These are phyloP conservation scores for Okamejei kenojei DNA, from an alignment of 2,797 vertebrate genomes.

Conservation along the genomic window DNA sequence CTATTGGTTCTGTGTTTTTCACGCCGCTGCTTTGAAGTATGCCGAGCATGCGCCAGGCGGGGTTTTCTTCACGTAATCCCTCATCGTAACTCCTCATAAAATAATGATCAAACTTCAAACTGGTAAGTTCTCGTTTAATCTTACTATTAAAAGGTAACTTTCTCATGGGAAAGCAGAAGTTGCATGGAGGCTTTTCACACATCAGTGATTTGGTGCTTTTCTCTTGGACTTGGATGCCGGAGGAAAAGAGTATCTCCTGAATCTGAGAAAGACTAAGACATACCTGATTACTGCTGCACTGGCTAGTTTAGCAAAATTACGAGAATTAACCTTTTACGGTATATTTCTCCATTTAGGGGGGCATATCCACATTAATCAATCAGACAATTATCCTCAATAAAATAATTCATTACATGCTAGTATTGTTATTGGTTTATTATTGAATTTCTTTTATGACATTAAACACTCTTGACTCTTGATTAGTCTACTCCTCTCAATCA, in stretches of 20 bases:
- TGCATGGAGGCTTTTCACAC: conserved; percentile 6
- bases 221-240: neutral
- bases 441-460: too few relatives aligned
- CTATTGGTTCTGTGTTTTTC: too few relatives aligned
- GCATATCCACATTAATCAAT: neutral
- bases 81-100: too few relatives aligned
- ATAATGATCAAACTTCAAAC: too few relatives aligned
- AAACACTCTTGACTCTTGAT: neutral
- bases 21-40: too few relatives aligned
- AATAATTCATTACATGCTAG: neutral
- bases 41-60: too few relatives aligned
- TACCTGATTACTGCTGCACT: neutral
- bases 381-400: neutral
- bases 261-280: neutral
- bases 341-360: neutral
- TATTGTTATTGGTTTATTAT: too few relatives aligned
- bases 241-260: neutral
- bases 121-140: too few relatives aligned
- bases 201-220: neutral
- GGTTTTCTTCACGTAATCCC: too few relatives aligned
- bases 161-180: conserved; percentile 29
- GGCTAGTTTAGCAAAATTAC: neutral
- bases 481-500: neutral
- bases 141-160: conserved; percentile 34
- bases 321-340: neutral